A percentile compares a stretch with the other conserved stretches of the same genome.
These are phyloP conservation scores for Drosophila lacteicornis DNA, from an alignment of 1,140 invertebrate species.

Conservation along the genomic window DNA sequence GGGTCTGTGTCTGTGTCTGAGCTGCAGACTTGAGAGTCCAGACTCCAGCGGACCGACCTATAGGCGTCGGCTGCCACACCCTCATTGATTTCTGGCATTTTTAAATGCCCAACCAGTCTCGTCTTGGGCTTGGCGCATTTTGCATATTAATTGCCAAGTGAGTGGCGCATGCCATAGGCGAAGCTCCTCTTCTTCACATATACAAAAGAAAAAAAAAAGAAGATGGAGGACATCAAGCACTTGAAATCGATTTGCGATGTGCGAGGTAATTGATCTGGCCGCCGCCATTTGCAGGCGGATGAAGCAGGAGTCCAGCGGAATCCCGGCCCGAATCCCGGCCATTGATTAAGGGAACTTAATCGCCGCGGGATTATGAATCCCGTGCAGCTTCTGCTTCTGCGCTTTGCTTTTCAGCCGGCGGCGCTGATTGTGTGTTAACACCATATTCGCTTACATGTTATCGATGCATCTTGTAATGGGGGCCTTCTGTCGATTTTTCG, in stretches of 20 bases:
- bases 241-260: slow-evolving; percentile 70
- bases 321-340: slow-evolving; percentile 43
- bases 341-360: slow-evolving; percentile 67
- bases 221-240: slow-evolving; percentile 75
- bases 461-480: slow-evolving; percentile 71
- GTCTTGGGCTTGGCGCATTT: slow-evolving; percentile 63
- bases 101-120: slow-evolving; percentile 35
- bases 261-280: slow-evolving; percentile 74
- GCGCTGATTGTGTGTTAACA: slow-evolving; percentile 78
- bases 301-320: neutral
- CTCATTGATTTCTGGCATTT: slow-evolving; percentile 78
- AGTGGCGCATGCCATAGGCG: slow-evolving; percentile 78
- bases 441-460: slow-evolving; percentile 83
- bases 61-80: slow-evolving; percentile 75
- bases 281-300: slow-evolving; percentile 43
- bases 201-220: neutral
- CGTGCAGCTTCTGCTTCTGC: slow-evolving; percentile 60
- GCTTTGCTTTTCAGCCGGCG: slow-evolving; percentile 42
- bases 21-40: neutral
- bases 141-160: slow-evolving; percentile 78
- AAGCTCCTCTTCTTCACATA: slow-evolving; percentile 18
- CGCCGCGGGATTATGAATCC: slow-evolving; percentile 62
- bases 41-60: slow-evolving; percentile 40
- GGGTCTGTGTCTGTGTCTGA: slow-evolving; percentile 5
- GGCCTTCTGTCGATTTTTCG: slow-evolving; percentile 66